Evolutionary conservation across 2,888 invertebrate genomes (phyloP), one percentile per base, ranked within the genome.

Genomic region (Agrilus mali): DNA sequence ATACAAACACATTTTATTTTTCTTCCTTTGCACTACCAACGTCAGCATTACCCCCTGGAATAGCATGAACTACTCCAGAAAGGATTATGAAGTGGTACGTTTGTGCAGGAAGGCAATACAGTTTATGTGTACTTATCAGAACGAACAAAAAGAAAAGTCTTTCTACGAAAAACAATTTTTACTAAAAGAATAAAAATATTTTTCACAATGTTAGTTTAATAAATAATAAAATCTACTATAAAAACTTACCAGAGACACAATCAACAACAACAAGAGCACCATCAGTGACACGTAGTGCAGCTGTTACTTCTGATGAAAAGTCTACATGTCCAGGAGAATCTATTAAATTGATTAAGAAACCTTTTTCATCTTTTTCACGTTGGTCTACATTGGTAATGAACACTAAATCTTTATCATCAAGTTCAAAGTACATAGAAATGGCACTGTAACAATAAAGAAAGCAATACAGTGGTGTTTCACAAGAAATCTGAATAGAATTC

Each of bases 321-420:
- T 99, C 98, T 64, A 99, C 98, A 86, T 99, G 98, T 54, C 98
- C 98, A 55, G 98, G 98, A 15, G 98, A 98, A 72, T 99, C 98
- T 59, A 99, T 99, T 71, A 99, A 74, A 71, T 99, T 99, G 75
- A 99, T 98, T 71, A 99, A 86, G 80, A 99, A 99, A 73, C 95
- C 96, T 69, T 84, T 87, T 56, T 83, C 82, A 31, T 74, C 81
- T 73, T 86, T 88, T 62, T 95, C 93, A 62, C 89, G 81, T 70
- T 94, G 93, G 69, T 90, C 89, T 36, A 79, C 75, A 60, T 83
- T 84, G 55, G 83, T 90, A 66, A 99, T 94, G 77, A 95, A 94
- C 13, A 82, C 78, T 65, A 90, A 73, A 75, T 99, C 98, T 69
- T 92, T 92, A 58, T 90, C 87, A 42, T 86, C 84, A 46, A 99